Evolutionary conservation across 2,888 invertebrate species (phyloP).

Genomic region (Iselma pallidipennis): DNA sequence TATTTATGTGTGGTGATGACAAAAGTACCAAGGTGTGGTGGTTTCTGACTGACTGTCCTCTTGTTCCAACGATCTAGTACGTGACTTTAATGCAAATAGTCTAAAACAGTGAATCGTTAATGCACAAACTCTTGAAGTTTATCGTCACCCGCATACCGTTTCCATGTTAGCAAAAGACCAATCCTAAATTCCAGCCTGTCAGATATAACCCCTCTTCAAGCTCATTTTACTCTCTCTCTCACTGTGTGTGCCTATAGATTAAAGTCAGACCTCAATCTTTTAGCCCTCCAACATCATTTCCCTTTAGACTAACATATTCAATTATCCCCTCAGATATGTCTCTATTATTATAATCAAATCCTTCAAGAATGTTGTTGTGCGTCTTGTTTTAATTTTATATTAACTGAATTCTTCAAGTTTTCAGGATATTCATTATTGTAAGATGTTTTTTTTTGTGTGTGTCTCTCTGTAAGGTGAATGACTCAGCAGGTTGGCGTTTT

Average conservation of each 20-base stretch:
- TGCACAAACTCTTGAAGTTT: slow-evolving; percentile 15
- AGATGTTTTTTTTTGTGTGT: too few species aligned
- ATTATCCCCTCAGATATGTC: too few species aligned
- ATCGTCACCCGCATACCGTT: slow-evolving; percentile 17
- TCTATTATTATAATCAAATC: too few species aligned
- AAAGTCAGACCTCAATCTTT: neutral
- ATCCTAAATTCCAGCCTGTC: neutral
- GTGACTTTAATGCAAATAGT: slow-evolving; percentile 36
- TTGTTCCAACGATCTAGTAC: slow-evolving; percentile 27
- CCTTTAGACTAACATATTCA: too few species aligned
- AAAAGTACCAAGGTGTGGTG: slow-evolving; percentile 30
- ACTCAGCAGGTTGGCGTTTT: neutral
- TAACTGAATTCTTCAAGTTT: too few species aligned
- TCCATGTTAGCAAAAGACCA: slow-evolving; percentile 18
- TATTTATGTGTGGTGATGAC: slow-evolving; percentile 27
- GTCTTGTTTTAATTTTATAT: too few species aligned
- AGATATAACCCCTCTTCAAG: neutral
- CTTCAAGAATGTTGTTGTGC: too few species aligned
- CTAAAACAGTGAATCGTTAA: slow-evolving; percentile 32
- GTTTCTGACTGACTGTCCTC: slow-evolving; percentile 9
- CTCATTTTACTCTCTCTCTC: neutral
- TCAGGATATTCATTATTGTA: too few species aligned
- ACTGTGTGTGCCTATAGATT: neutral
- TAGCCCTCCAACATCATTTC: too few species aligned
- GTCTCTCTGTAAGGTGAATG: neutral